Evolutionary conservation across 2,797 vertebrate species (phyloP).

Genomic region (Etheostoma nigrum): DNA sequence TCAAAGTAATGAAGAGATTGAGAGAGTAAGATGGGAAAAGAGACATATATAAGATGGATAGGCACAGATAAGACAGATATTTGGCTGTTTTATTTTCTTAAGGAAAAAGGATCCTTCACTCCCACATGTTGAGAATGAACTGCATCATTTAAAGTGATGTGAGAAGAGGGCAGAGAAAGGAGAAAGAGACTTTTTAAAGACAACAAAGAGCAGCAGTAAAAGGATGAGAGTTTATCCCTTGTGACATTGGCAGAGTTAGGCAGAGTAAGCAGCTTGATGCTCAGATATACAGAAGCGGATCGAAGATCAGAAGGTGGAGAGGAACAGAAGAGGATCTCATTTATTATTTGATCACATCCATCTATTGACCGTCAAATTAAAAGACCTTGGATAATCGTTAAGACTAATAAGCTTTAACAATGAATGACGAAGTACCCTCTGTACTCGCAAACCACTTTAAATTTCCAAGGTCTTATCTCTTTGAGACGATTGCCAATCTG

Average conservation of each 20-base stretch:
- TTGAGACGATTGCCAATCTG: slow-evolving; percentile 63
- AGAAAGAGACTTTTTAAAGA: slow-evolving; percentile 55
- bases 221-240: slow-evolving; percentile 40
- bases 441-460: slow-evolving; percentile 55
- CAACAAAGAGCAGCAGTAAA: slow-evolving; percentile 52
- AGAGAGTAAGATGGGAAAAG: slow-evolving; percentile 37
- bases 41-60: slow-evolving; percentile 43
- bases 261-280: slow-evolving; percentile 33
- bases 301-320: slow-evolving; percentile 51
- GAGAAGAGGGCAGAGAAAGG: slow-evolving; percentile 34
- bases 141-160: slow-evolving; percentile 63
- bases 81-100: slow-evolving; percentile 63
- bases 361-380: slow-evolving; percentile 74
- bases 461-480: slow-evolving; percentile 67
- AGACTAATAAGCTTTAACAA: slow-evolving; percentile 72
- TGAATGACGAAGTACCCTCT: slow-evolving; percentile 55
- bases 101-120: slow-evolving; percentile 50
- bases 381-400: slow-evolving; percentile 71
- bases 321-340: slow-evolving; percentile 64
- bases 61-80: slow-evolving; percentile 55
- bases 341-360: slow-evolving; percentile 67
- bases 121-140: slow-evolving; percentile 63
- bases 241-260: slow-evolving; percentile 29
- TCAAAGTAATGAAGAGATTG: slow-evolving; percentile 44
- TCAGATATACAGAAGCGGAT: slow-evolving; percentile 48